Evolutionary conservation across 2,797 vertebrate species (phyloP), one percentile per base, ranked within the genome.

Genomic region (Coracias cyanogaster): DNA sequence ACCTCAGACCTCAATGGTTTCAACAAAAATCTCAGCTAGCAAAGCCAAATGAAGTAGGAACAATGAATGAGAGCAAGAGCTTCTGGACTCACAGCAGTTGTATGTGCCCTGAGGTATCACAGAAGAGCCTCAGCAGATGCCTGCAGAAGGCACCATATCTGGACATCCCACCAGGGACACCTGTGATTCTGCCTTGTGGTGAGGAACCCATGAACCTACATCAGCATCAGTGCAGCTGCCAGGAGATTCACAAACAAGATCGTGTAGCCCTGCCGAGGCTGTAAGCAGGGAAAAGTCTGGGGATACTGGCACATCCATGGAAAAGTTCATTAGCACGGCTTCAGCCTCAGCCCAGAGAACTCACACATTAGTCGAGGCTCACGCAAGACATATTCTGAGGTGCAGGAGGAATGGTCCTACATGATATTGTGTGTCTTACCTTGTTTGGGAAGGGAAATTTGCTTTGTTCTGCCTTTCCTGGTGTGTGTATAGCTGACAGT

Each of bases 381-480:
- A 20, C 2, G 6, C 3, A 65, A 41, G 48, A 33, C 49, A 6
- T 18, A 54, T 3, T 81, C 26, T 70, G 45, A 71, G 37, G 33
- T 60, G 45, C 20, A 41, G 49, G 24, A 89, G n/a, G 19, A 45
- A 74, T 12, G 26, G 10, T 80, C 51, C 20, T 35, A 37, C 26
- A 37, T 9, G 51, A 39, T 66, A 31, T 19, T 54, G 12, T 1
- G 2, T 39, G n/a, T 51, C 97, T 97, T 97, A 99, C 99, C 99
- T 99, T 99, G 61, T 98, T 98, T 96, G 98, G 98, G 97, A 99
- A 99, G 86, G 98, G 97, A 97, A 99, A 99, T 90, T 98, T 98
- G 92, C 98, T 98, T 70, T 98, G 96, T 96, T 99, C 98, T 93
- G 98, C 98, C 96, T 99, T 99, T 93, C 98, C 98, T 92, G 99